Base-by-base conservation (phyloP, 2,888 invertebrate genomes). In the Nomada hirtipes region DNA sequence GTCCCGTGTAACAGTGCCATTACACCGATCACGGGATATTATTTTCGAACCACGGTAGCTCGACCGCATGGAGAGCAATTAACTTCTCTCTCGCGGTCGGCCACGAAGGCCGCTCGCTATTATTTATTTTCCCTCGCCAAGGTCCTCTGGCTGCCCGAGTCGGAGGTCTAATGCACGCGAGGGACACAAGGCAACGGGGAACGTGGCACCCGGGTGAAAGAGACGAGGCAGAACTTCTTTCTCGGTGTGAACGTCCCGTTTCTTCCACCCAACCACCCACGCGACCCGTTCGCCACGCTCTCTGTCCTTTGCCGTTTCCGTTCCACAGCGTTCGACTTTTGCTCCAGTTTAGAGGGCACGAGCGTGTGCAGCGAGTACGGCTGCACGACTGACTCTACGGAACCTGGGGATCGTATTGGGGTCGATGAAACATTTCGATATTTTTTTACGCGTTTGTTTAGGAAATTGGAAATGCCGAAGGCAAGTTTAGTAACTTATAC, bases 91-190 rank as follows among this genome's bases (percentile, higher is more conserved):
- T 60, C 71, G 78, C 60, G 68, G 76, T 60, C 76, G 74, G 53
- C 57, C 29, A 79, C 75, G 86, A 88, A 88, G 88, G 89, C 76
- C 84, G 76, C 72, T 79, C 73, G 78, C 80, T 71, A 86, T 89
- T 88, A 87, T 89, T 88, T 86, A 86, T 89, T 89, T 87, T 83
- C 68, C 74, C 69, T 84, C 29, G 70, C 67, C 88, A 88, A 88
- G 89, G 89, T 83, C 77, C 84, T 78, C 86, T 71, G 78, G 80
- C 78, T 68, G 72, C 60, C 73, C 80, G 76, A 59, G 61, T 36
- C 55, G 23, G 67, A 36, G 63, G 50, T 26, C 75, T 52, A 42
- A 44, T 44, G 67, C 67, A 74, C 64, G 57, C 50, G 70, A 23
- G 55, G 18, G 71, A 42, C 50, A 36, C 42, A 61, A 50, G 63